A percentile compares a stretch with the other conserved stretches of the same genome.
Evolutionary conservation across 2,113 vertebrate species (phyloP).

Genomic region (Saccopteryx leptura): DNA sequence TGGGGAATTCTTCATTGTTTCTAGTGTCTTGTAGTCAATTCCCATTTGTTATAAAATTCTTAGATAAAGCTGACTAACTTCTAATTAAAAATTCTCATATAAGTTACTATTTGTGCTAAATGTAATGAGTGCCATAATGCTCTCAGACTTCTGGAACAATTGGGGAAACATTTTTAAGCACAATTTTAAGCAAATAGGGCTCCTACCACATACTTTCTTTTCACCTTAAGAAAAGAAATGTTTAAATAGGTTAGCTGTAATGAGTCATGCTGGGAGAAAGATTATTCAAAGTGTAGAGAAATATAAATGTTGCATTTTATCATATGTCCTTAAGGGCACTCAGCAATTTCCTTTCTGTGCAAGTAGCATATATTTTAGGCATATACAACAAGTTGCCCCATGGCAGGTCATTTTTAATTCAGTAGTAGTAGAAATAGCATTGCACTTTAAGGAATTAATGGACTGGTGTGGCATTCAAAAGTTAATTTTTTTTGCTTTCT

Average conservation of each 20-base stretch:
- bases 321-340: constrained; percentile 67
- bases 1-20: constrained; percentile 71
- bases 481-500: constrained; percentile 18
- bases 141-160: constrained; percentile 55
- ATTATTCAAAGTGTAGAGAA: constrained; percentile 75
- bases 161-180: constrained; percentile 64
- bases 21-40: constrained; percentile 70
- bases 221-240: constrained; percentile 66
- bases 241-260: constrained; percentile 68
- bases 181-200: constrained; percentile 55
- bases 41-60: constrained; percentile 77
- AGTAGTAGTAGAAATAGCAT: constrained; percentile 36
- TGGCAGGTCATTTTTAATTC: constrained; percentile 74
- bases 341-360: constrained; percentile 64
- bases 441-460: constrained; percentile 59
- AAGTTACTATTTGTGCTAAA: constrained; percentile 54
- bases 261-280: constrained; percentile 73
- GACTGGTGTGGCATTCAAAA: constrained; percentile 56
- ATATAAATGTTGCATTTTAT: constrained; percentile 69
- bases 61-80: constrained; percentile 77
- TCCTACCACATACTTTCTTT: constrained; percentile 64
- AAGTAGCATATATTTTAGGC: constrained; percentile 64
- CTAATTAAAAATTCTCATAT: constrained; percentile 70
- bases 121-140: not conserved
- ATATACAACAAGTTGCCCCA: not conserved